These are phyloP conservation scores for Pachyseris speciosa DNA, from an alignment of 64 coral and sea anemone genomes.

Conservation along the genomic window DNA sequence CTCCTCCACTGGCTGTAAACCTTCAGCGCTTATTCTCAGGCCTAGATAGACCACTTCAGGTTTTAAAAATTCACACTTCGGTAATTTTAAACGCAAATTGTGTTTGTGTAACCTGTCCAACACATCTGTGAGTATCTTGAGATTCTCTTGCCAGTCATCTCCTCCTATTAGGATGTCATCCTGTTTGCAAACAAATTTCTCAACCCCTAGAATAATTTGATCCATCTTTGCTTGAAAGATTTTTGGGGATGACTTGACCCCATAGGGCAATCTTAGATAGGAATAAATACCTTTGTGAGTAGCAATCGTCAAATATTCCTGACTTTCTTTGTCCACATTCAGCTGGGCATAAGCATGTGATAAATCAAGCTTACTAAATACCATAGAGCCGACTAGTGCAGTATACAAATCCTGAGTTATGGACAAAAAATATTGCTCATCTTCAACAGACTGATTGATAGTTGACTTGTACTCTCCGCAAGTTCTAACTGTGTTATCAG, in stretches of 20 bases:
- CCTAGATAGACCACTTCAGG: too few species aligned
- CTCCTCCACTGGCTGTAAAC: too few species aligned
- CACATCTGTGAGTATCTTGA: too few species aligned
- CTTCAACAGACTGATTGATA: constrained; percentile 41
- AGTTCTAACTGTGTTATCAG: constrained; percentile 25
- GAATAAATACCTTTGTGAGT: constrained; percentile 56
- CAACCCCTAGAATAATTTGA: constrained; percentile 3
- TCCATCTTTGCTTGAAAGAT: constrained; percentile 51
- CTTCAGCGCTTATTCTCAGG: too few species aligned
- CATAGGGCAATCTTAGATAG: constrained; percentile 54
- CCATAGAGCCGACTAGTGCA: constrained; percentile 13
- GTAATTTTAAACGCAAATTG: too few species aligned
- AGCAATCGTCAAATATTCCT: constrained; percentile 39
- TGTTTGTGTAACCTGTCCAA: too few species aligned
- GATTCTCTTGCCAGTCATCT: too few species aligned
- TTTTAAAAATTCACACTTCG: too few species aligned
- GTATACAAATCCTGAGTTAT: constrained; percentile 50
- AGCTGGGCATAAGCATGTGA: constrained; percentile 45
- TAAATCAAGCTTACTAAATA: constrained; percentile 67
- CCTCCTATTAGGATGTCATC: too few species aligned
- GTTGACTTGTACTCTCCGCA: constrained; percentile 64
- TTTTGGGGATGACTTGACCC: constrained; percentile 24
- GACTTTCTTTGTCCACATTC: constrained; percentile 31
- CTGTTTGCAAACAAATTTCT: too few species aligned
- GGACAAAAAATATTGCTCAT: constrained; percentile 46